Evolutionary conservation across 2,888 invertebrate genomes (phyloP).

Genomic region (Philereme vetulata): DNA sequence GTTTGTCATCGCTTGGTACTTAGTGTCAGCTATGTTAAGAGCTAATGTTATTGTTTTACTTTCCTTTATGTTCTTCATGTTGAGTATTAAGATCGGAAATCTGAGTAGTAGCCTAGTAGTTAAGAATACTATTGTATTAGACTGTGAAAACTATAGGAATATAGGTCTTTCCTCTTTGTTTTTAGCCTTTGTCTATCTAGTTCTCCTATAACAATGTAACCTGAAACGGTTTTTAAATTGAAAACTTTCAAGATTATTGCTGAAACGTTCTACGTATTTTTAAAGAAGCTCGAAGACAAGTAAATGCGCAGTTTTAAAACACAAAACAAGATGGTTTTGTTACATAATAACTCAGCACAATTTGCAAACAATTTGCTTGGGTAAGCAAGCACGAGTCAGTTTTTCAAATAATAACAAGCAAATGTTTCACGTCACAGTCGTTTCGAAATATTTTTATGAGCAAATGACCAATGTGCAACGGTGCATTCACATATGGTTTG

Average conservation of each 20-base stretch:
- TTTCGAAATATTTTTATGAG: conserved; percentile 38
- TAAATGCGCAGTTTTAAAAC: conserved; percentile 9
- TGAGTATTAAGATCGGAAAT: too few species aligned
- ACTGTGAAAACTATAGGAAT: too few species aligned
- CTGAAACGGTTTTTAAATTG: neutral
- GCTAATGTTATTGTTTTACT: conserved; percentile 8
- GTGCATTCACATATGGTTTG: conserved; percentile 56
- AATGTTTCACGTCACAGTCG: conserved; percentile 24
- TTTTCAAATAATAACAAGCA: conserved; percentile 30
- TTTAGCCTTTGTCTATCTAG: neutral
- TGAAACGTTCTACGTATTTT: neutral
- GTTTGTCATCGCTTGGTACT: conserved; percentile 29
- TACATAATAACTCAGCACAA: conserved; percentile 4
- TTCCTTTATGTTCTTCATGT: neutral
- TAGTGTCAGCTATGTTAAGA: conserved; percentile 10
- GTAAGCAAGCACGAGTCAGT: conserved; percentile 27
- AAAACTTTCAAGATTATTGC: neutral
- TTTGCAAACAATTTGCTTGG: conserved; percentile 26
- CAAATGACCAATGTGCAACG: conserved; percentile 49
- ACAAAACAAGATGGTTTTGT: conserved; percentile 12
- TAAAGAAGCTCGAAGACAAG: conserved; percentile 6
- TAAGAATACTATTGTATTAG: too few species aligned
- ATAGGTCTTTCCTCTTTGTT: too few species aligned
- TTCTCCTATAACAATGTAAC: neutral
- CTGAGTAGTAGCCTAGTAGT: too few species aligned